Base-by-base conservation (phyloP, 1,140 invertebrate genomes). In the Hyposmocoma kahamanoa region DNA sequence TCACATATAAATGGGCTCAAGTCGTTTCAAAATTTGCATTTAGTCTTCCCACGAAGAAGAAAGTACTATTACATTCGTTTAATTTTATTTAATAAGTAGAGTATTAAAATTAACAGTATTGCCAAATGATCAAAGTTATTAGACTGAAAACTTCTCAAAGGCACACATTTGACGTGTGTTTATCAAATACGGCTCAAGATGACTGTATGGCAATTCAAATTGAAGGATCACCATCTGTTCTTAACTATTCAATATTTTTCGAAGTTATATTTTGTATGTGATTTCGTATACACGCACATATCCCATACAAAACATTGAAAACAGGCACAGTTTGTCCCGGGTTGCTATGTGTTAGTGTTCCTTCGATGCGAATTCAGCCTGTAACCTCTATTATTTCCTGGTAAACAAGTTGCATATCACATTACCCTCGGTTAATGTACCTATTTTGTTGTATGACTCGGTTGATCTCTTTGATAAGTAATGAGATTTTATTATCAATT, bases 111-210 rank as follows among this genome's bases (percentile, higher is more conserved):
- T 75, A 81, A 79, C 72, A 78, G 66, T 81, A 83, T 84, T 84
- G 81, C 81, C 81, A 84, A 84, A 84, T 84, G 70, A 84, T 80
- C 74, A 79, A 67, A 80, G 59, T 72, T 63, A 72, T 79, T 82
- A 84, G 81, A 84, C 81, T 84, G 81, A 84, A 71, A 67, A 62
- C 18, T 63, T 36, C n/a, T n/a, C n/a, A n/a, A n/a, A n/a, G n/a
- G n/a, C n/a, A n/a, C n/a, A n/a, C n/a, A n/a, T n/a, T n/a, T n/a
- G n/a, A n/a, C n/a, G n/a, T n/a, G n/a, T n/a, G n/a, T n/a, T n/a
- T n/a, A n/a, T n/a, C n/a, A n/a, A n/a, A n/a, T n/a, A n/a, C n/a
- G n/a, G n/a, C n/a, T n/a, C n/a, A n/a, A n/a, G n/a, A n/a, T n/a
- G n/a, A n/a, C n/a, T n/a, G n/a, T n/a, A n/a, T n/a, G n/a, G n/a